Conservation (phyloP, 35 echinoderm and acorn worm genomes). For the Chiridota heheva region DNA sequence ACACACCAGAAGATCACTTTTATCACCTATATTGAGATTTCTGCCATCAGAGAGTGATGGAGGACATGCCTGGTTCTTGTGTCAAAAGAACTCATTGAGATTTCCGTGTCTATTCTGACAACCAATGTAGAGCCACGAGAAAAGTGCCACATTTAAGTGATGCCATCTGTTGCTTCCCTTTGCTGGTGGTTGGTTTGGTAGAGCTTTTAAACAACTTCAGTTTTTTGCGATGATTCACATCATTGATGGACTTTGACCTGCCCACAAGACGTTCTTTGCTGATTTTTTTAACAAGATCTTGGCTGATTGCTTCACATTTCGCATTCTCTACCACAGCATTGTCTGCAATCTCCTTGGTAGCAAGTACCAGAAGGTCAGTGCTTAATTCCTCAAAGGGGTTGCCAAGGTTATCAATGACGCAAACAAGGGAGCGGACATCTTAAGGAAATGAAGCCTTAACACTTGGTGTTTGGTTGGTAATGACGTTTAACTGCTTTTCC, state of each 20-base stretch:
- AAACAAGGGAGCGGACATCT: conserved; percentile 23
- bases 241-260: background rate
- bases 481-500: background rate
- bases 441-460: conserved; percentile 1
- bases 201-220: background rate
- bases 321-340: background rate
- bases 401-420: conserved; percentile 32
- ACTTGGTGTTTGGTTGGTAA: conserved; percentile 12
- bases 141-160: conserved; percentile 20
- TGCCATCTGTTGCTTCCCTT: no score
- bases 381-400: conserved; percentile 63
- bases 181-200: background rate
- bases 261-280: background rate
- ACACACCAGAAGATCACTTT: conserved; percentile 35
- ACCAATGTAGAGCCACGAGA: conserved; percentile 39
- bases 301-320: no score
- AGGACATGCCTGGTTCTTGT: conserved; percentile 24
- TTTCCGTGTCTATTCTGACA: conserved; percentile 32
- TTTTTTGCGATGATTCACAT: background rate
- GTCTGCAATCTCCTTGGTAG: conserved; percentile 35
- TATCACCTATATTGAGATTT: conserved; percentile 5
- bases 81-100: conserved; percentile 32
- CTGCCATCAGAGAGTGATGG: conserved; percentile 2
- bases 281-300: background rate
- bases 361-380: conserved; percentile 25